Evolutionary conservation across 2,888 invertebrate genomes (phyloP), one percentile per base, ranked within the genome.

Genomic region (Xestobium rufovillosum): DNA sequence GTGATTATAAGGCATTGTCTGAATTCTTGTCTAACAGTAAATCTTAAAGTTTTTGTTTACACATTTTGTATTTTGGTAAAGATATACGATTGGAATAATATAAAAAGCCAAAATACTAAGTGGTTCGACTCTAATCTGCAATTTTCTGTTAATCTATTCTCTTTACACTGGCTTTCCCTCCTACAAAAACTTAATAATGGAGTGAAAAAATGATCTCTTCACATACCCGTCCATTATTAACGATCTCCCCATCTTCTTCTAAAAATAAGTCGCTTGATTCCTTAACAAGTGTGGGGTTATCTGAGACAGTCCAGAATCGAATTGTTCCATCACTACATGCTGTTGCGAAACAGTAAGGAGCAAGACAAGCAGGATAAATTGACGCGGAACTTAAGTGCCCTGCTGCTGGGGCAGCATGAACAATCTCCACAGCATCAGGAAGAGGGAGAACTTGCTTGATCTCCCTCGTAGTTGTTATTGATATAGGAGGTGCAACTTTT

Each of bases 331-430:
- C 97, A 8, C 90, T 85, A 60, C 96, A 97, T 1, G 95, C 94
- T 0, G 96, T 95, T 0, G 91, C 86, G 41, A 98, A 76, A 42
- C 94, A 88, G 61, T 96, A 98, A 0, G 97, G 97, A 0, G 97
- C 94, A 56, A 94, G 80, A 65, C 97, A 98, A n/a, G 96, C 96
- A 3, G 97, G 96, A 68, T 97, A 97, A 54, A 98, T 92, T 14
- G 94, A 94, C 0, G 97, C 92, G 0, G 96, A 96, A 60, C 95
- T 92, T 27, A 97, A 71, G 64, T 97, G 97, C 0, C 97, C 97
- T 1, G 96, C 97, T 0, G 96, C 90, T 0, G 95, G 91, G 0
- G 89, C 81, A 1, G 94, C 95, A 64, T 91, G 90, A 36, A 91
- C 82, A 3, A 96, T 86, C 60, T 91, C 89, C 4, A 95, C 92